These are phyloP conservation scores for Nasonia oneida DNA, from an alignment of 2,888 invertebrate species.

Conservation along the genomic window DNA sequence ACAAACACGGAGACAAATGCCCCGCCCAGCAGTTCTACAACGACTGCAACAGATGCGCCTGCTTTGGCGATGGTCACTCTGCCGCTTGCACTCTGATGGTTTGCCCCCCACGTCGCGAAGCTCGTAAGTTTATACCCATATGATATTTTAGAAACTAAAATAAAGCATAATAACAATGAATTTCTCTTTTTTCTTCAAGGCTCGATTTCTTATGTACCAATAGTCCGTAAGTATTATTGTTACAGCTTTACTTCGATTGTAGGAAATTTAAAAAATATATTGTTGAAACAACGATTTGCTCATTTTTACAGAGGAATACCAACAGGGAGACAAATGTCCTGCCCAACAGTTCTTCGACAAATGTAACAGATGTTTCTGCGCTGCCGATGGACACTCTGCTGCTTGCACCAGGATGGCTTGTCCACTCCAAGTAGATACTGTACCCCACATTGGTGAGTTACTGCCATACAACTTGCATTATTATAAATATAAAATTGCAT, in stretches of 20 bases:
- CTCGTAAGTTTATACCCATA: too few relatives aligned
- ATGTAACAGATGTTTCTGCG: conserved; percentile 82
- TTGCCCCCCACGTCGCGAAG: conserved; percentile 33
- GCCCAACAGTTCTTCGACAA: conserved; percentile 79
- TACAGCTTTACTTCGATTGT: too few relatives aligned
- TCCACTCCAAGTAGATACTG: neutral
- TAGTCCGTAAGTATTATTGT: too few relatives aligned
- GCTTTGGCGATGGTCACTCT: conserved; percentile 73
- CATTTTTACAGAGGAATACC: conserved; percentile 4
- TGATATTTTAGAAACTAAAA: too few relatives aligned
- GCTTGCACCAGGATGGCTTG: conserved; percentile 58
- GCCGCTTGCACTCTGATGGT: conserved; percentile 60
- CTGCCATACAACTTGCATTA: too few relatives aligned
- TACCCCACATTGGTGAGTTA: conserved; percentile 4
- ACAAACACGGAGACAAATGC: conserved; percentile 3
- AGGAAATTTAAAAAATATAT: neutral
- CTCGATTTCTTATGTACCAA: too few relatives aligned
- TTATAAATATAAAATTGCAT: neutral
- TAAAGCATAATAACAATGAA: too few relatives aligned
- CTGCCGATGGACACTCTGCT: conserved; percentile 70
- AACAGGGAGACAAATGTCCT: conserved; percentile 67
- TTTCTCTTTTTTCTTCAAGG: too few relatives aligned
- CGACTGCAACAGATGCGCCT: conserved; percentile 79
- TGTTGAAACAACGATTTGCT: neutral
- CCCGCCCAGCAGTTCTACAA: conserved; percentile 77